Conservation (phyloP, 2,113 vertebrate species). For the Vicugna pacos region DNA sequence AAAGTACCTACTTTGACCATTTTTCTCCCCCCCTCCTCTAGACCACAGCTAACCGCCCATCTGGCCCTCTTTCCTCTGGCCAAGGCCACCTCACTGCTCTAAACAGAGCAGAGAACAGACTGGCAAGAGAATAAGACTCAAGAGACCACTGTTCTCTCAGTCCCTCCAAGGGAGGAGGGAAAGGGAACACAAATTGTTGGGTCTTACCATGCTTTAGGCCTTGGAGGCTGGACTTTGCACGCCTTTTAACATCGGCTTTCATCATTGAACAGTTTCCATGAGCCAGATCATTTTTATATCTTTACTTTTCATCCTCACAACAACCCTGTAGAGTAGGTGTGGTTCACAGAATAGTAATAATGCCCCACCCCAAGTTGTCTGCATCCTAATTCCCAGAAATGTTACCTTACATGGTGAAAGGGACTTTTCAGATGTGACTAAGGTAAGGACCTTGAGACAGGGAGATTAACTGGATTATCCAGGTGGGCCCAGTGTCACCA, state of each 20-base stretch:
- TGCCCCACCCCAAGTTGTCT: accelerated
- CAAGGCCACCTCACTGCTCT: background rate
- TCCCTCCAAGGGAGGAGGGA: background rate
- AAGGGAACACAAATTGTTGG: background rate
- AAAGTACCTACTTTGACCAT: no score
- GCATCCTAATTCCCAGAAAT: background rate
- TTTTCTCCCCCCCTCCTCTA: background rate
- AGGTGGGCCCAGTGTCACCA: background rate
- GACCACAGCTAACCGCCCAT: background rate
- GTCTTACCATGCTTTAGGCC: background rate
- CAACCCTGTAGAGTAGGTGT: background rate
- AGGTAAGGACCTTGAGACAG: background rate
- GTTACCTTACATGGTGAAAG: background rate
- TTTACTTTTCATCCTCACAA: background rate
- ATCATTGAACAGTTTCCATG: background rate
- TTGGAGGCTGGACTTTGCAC: background rate
- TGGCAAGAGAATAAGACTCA: background rate
- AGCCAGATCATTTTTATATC: background rate
- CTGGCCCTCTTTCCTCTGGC: background rate
- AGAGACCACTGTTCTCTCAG: background rate
- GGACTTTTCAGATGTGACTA: background rate
- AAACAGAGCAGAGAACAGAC: background rate
- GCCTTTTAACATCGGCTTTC: background rate
- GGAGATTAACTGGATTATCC: background rate
- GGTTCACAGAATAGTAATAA: background rate